Base-by-base conservation (phyloP, 2,888 invertebrate genomes). In the Parasteatoda lunata region DNA sequence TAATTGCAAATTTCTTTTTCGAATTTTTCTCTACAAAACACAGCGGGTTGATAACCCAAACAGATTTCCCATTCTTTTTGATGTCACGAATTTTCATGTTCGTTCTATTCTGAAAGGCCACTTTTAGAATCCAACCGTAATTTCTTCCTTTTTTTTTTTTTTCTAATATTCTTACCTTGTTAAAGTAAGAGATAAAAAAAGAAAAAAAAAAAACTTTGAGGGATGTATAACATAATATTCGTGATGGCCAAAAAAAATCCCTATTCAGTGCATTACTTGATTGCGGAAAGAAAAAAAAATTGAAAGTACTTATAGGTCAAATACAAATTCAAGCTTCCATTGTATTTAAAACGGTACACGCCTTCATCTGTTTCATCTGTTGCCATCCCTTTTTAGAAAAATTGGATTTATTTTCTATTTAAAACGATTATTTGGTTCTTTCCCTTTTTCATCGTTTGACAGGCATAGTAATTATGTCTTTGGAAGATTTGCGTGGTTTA, bases 1-100 rank as follows among this genome's bases (percentile, higher is more conserved):
- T 49, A 48, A 76, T 48, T 49, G 15, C 15, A 68, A 79, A 64
- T 64, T 79, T 52, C 13, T 65, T 68, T 52, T 48, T 15, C 13
- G 15, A 66, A 15, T 65, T 66, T n/a, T 78, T 81, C 68, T 73
- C 66, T 81, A 68, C 73, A n/a, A 48, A 30, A 51, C 48, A 45
- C 73, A 65, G 51, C 69, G 59, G 47, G 82, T 82, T 82, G 82
- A 82, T 82, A 82, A 82, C 82, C 82, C 70, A 75, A 76, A 82
- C 76, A 59, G 69, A 82, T 82, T 64, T 82, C 59, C 64, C 11
- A 66, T 64, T 69, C 65, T 59, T n/a, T 59, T 59, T 0, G 4
- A 45, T 76, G 82, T 82, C 82, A 82, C 82, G 82, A 69, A 76
- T 82, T 71, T 82, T 75, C 76, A 76, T 82, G 76, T 69, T 51